These are phyloP conservation scores for Venusia cambrica DNA, from an alignment of 2,888 invertebrate species.

Conservation along the genomic window DNA sequence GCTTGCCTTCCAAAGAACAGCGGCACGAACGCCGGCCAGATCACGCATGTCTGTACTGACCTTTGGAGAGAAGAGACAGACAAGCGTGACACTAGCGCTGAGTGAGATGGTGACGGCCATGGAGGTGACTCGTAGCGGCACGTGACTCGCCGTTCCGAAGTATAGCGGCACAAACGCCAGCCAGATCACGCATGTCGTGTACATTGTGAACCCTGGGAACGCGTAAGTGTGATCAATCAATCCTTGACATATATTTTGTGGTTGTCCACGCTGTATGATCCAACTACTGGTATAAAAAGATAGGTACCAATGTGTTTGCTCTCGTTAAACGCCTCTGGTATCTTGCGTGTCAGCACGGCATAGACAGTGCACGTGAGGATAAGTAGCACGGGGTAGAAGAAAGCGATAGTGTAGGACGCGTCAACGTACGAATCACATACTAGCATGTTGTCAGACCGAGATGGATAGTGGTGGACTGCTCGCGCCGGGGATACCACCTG, in stretches of 20 bases:
- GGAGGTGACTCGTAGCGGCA: slow-evolving; percentile 94
- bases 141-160: slow-evolving; percentile 96
- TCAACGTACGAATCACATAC: slow-evolving; percentile 96
- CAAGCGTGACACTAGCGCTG: slow-evolving; percentile 95
- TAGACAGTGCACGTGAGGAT: slow-evolving; percentile 97
- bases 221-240: slow-evolving; percentile 1
- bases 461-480: slow-evolving; percentile 95
- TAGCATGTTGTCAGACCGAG: slow-evolving; percentile 94
- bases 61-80: slow-evolving; percentile 96
- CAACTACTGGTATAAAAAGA: too few species aligned
- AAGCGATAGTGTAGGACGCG: slow-evolving; percentile 96
- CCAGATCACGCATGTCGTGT: slow-evolving; percentile 99
- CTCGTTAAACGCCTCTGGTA: slow-evolving; percentile 99
- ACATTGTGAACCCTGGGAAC: slow-evolving; percentile 96
- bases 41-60: slow-evolving; percentile 75
- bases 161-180: slow-evolving; percentile 98
- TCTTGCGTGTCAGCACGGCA: slow-evolving; percentile 96
- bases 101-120: slow-evolving; percentile 97
- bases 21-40: too few species aligned
- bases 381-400: slow-evolving; percentile 94
- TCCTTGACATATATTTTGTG: neutral
- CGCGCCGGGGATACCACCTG: slow-evolving; percentile 94
- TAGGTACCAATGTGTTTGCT: slow-evolving; percentile 98
- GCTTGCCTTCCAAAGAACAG: too few species aligned
- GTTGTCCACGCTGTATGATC: too few species aligned